phyloP scores from a whole-genome alignment of 2,797 vertebrate species.

The Protosalanx chinensis region DNA sequence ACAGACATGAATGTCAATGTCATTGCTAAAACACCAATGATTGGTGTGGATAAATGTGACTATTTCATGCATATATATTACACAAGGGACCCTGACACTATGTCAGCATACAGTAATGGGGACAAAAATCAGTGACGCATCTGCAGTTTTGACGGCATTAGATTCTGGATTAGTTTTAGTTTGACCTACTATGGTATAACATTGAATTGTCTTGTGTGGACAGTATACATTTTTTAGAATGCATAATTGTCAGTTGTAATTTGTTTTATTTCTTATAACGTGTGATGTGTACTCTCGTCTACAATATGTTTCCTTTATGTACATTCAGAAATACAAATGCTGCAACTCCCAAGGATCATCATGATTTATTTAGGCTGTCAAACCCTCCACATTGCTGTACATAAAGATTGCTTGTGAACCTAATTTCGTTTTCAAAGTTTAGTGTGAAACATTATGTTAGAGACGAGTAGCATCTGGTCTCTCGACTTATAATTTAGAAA shows the following conservation, averaged over 20 bases:
- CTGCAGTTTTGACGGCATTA: slow-evolving; percentile 11
- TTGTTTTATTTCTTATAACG: too few species aligned
- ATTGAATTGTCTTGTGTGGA: too few species aligned
- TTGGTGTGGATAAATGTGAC: slow-evolving; percentile 41
- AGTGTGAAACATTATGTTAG: slow-evolving; percentile 33
- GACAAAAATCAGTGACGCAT: background rate
- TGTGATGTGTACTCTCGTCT: too few species aligned
- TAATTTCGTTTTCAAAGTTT: slow-evolving; percentile 46
- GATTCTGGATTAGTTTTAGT: too few species aligned
- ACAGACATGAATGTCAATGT: slow-evolving; percentile 46
- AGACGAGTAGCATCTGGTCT: slow-evolving; percentile 47
- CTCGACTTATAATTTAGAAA: slow-evolving; percentile 44
- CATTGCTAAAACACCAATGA: slow-evolving; percentile 51
- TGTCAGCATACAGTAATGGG: slow-evolving; percentile 12
- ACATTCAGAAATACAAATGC: too few species aligned
- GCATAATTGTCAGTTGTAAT: too few species aligned
- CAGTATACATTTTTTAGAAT: too few species aligned
- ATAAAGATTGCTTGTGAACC: slow-evolving; percentile 44
- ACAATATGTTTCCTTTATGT: too few species aligned
- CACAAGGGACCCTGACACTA: slow-evolving; percentile 23
- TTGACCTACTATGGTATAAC: too few species aligned
- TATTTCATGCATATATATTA: slow-evolving; percentile 3
- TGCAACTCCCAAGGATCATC: background rate
- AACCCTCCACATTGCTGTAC: slow-evolving; percentile 49
- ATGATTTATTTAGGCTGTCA: slow-evolving; percentile 50